A percentile compares a stretch with the other conserved stretches of the same genome.
phyloP scores from a whole-genome alignment of 2,113 vertebrate genomes.

The Diadophis punctatus region DNA sequence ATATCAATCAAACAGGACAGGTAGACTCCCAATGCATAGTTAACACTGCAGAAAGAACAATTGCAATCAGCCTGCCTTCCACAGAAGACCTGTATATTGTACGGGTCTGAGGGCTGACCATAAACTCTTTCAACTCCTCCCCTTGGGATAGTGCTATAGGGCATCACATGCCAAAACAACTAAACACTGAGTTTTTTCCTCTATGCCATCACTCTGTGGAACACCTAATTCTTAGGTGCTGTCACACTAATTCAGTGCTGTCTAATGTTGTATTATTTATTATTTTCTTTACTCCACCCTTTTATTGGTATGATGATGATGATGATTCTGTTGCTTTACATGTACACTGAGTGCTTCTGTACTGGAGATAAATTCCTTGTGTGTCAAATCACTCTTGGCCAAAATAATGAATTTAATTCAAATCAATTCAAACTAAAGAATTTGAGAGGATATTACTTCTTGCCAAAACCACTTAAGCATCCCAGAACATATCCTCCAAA shows the following conservation, averaged over 20 bases:
- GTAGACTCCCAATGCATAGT: neutral
- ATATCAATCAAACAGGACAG: neutral
- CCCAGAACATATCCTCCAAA: conserved; percentile 56
- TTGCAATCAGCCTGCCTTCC: neutral
- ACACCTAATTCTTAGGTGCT: neutral
- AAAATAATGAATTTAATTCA: neutral
- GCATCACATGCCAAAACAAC: no score
- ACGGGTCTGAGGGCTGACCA: neutral
- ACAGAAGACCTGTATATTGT: neutral
- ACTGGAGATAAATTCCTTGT: neutral
- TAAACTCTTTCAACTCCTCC: neutral
- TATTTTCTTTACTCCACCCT: neutral
- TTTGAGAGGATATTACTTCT: conserved; percentile 56
- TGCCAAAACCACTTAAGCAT: conserved; percentile 60
- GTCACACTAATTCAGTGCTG: no score
- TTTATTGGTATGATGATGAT: neutral
- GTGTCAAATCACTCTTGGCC: neutral
- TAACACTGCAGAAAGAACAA: neutral
- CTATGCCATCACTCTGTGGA: neutral
- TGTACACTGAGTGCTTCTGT: neutral
- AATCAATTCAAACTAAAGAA: neutral
- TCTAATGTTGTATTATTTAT: neutral
- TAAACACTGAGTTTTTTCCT: neutral
- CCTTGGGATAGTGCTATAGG: neutral
- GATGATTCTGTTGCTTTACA: neutral